phyloP scores from a whole-genome alignment of 92 coral and sea anemone species.

The Porites evermanni region DNA sequence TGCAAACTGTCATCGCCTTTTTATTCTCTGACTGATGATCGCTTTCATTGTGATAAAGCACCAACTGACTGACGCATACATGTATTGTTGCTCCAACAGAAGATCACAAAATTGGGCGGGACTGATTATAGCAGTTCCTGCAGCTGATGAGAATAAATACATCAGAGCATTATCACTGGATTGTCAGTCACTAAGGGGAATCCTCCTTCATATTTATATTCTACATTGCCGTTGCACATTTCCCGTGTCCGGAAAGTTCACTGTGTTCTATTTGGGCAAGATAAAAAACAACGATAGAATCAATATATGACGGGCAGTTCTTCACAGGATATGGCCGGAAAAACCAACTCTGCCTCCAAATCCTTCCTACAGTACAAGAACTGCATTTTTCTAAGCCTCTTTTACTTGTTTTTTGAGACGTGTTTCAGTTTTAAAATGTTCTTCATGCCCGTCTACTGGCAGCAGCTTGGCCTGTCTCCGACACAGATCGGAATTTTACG shows the following conservation, averaged over 20 bases:
- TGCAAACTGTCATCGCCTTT: too few species aligned
- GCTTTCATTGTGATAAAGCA: too few species aligned
- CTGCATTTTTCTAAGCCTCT: slow-evolving; percentile 8
- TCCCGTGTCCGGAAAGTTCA: too few species aligned
- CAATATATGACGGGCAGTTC: neutral
- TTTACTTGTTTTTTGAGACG: slow-evolving; percentile 47
- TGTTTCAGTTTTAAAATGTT: slow-evolving; percentile 39
- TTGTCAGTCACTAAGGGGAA: neutral
- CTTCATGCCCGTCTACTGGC: slow-evolving; percentile 49
- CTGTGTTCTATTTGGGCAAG: too few species aligned
- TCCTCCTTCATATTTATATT: neutral
- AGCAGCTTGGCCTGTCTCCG: slow-evolving; percentile 42
- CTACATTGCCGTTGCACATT: too few species aligned
- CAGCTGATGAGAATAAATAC: neutral
- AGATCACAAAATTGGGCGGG: too few species aligned
- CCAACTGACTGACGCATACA: too few species aligned
- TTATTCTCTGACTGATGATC: too few species aligned
- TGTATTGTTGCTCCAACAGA: neutral
- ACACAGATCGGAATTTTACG: slow-evolving; percentile 44
- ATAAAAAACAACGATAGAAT: too few species aligned
- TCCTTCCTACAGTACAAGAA: slow-evolving; percentile 8
- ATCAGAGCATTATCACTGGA: neutral
- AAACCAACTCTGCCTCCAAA: neutral
- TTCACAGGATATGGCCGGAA: neutral
- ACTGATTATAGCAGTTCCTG: neutral